These are phyloP conservation scores for Mormoops blainvillei DNA, from an alignment of 2,113 vertebrate species.

Conservation along the genomic window DNA sequence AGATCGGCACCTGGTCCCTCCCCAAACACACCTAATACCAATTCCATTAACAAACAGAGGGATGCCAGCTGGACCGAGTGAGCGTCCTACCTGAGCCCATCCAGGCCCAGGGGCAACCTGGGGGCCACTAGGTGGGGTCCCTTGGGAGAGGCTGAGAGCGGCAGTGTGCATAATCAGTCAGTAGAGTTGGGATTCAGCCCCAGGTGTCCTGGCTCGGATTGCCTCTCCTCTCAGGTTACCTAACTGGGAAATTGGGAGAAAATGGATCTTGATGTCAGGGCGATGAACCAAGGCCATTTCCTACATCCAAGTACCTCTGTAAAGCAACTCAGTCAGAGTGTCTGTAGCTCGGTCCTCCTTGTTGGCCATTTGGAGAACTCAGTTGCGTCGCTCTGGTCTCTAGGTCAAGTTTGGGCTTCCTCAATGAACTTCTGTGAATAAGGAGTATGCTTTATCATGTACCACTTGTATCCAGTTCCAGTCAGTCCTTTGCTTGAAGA, in stretches of 20 bases:
- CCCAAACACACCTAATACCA: not conserved
- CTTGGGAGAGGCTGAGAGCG: not conserved
- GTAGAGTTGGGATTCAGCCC: not conserved
- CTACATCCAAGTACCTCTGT: not conserved
- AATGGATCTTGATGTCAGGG: not conserved
- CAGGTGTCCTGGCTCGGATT: not conserved
- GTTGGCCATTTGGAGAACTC: not conserved
- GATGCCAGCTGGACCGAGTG: not conserved
- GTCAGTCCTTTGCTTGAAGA: not conserved
- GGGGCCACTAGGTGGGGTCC: too few relatives aligned
- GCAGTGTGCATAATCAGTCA: not conserved
- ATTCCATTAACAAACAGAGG: not conserved
- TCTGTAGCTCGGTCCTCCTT: too few relatives aligned
- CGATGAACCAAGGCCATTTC: not conserved
- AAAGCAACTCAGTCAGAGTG: not conserved
- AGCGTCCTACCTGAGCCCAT: accelerated
- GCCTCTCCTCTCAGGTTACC: not conserved
- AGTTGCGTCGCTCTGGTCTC: not conserved
- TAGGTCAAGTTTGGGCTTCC: not conserved
- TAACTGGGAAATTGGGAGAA: not conserved
- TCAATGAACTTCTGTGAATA: too few relatives aligned
- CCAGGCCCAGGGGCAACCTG: not conserved
- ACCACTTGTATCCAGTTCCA: not conserved
- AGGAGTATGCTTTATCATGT: accelerated
- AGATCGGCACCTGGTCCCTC: not conserved